A percentile compares a stretch with the other conserved stretches of the same genome.
phyloP scores from a whole-genome alignment of 1,140 invertebrate genomes.

The Aricia agestis region DNA sequence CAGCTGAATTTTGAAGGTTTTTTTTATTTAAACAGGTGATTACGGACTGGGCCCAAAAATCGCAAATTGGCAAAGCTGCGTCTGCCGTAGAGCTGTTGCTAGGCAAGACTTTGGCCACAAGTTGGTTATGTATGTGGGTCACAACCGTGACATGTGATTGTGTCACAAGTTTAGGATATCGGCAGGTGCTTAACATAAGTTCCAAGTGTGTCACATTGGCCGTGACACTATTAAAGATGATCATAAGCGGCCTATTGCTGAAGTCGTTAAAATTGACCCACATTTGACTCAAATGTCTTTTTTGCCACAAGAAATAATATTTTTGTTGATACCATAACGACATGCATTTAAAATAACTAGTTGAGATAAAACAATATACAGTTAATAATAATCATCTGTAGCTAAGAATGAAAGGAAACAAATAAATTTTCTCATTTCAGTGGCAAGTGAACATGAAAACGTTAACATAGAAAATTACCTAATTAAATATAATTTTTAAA shows the following conservation, averaged over 20 bases:
- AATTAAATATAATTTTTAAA: no score
- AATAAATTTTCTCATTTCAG: no score
- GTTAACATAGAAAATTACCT: no score
- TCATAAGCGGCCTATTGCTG: not conserved
- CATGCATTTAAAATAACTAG: no score
- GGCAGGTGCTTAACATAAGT: slow-evolving; percentile 2
- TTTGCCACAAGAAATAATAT: not conserved
- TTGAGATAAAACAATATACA: no score
- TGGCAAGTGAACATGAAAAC: no score
- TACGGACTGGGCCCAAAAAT: not conserved
- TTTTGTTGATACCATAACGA: no score
- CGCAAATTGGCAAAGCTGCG: not conserved
- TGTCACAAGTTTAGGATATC: not conserved
- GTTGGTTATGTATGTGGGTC: slow-evolving; percentile 5
- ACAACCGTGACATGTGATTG: slow-evolving; percentile 5
- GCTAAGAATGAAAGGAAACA: no score
- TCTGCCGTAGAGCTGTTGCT: not conserved
- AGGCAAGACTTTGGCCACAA: not conserved
- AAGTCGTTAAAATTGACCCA: not conserved
- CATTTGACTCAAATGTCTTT: not conserved
- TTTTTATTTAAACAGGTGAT: not conserved
- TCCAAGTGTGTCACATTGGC: not conserved
- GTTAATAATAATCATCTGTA: no score
- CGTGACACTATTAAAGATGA: not conserved
- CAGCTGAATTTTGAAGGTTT: not conserved